Base-by-base conservation (phyloP, 2,113 vertebrate species). In the Lagopus leucura region DNA sequence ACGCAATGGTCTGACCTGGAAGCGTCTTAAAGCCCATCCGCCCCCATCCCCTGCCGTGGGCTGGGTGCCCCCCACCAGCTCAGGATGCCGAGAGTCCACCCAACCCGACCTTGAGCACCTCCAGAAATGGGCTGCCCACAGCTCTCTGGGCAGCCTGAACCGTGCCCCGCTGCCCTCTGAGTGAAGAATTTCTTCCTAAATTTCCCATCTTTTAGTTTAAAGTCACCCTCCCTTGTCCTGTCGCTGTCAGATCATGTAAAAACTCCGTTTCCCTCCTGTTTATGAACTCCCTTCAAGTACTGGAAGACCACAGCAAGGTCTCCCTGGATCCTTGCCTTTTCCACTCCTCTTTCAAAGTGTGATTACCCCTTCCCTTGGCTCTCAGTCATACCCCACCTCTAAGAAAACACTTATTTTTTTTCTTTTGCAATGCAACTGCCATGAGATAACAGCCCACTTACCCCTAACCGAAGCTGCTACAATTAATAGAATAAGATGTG, bases 401-500 rank as follows among this genome's bases (percentile, higher is more conserved):
- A 61, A 81, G 83, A 88, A 95, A 95, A 95, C 93, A 91, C 22
- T 22, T 48, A 9, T n/a, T 2, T 36, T 8, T 3, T 8, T 28
- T 32, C 43, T 38, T 91, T 74, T 71, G 69, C 52, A 69, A 52
- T 34, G 25, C 78, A 83, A 86, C 88, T 81, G 82, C 91, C 91
- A 81, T 1, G 1, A 80, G 72, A 64, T 78, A 88, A 91, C 94
- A 77, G 47, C 79, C 50, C 38, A 50, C 85, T 93, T 91, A 36
- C 43, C 88, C 38, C 52, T 50, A 89, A 17, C 60, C 43, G 1
- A 63, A 71, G 77, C 87, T 83, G 69, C 79, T 88, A 94, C 82
- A 91, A 92, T 94, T 90, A 90, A 45, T 61, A 69, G 80, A 78
- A 93, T 85, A 91, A 89, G 78, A 94, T 42, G 52, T 43, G 91